A percentile compares a stretch with the other conserved stretches of the same genome.
phyloP scores from a whole-genome alignment of 1,140 invertebrate species.

The Delia radicum region DNA sequence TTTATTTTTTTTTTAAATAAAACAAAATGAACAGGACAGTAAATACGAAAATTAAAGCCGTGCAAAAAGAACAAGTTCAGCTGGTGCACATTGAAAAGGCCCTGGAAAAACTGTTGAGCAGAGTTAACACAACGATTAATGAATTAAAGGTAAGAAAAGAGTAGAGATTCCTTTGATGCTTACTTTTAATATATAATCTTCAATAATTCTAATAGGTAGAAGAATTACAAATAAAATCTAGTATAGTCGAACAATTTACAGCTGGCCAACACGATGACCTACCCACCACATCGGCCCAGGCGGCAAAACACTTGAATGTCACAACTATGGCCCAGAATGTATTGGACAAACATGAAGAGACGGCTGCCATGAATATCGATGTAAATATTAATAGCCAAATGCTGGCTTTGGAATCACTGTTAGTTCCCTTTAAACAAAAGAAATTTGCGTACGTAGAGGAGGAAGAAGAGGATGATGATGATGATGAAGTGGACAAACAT shows the following conservation, averaged over 20 bases:
- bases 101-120: background rate
- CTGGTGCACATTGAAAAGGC: background rate
- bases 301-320: background rate
- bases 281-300: background rate
- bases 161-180: no score
- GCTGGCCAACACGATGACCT: background rate
- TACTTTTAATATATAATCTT: no score
- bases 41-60: background rate
- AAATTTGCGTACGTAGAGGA: background rate
- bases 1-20: background rate
- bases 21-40: background rate
- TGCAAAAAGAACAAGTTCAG: conserved; percentile 5
- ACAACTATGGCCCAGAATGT: background rate
- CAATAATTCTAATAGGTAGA: background rate
- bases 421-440: background rate
- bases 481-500: background rate
- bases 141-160: background rate
- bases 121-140: background rate
- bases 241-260: background rate
- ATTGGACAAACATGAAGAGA: background rate
- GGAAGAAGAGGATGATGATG: background rate
- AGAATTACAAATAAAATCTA: background rate
- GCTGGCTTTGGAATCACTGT: background rate
- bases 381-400: conserved; percentile 5
- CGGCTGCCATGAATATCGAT: background rate